phyloP scores from a whole-genome alignment of 2,113 vertebrate genomes.

The Rhinoptilus africanus region DNA sequence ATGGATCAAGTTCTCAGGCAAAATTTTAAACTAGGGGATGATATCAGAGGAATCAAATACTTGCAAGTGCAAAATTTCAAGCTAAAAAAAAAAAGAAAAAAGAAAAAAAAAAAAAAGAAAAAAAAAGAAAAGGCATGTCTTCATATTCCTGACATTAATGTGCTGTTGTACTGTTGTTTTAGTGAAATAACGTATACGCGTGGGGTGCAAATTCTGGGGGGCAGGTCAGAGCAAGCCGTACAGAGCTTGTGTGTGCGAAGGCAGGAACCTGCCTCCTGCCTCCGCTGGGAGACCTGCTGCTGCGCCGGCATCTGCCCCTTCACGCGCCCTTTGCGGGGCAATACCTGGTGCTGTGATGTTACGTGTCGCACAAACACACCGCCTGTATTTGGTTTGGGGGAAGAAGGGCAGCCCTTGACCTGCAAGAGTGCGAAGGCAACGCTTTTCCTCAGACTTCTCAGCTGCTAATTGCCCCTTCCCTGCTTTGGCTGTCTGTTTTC shows the following conservation, averaged over 20 bases:
- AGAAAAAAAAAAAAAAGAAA: too few relatives aligned
- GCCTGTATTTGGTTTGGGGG: too few relatives aligned
- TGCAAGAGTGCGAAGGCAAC: neutral
- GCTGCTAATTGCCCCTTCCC: neutral
- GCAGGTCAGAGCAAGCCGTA: neutral
- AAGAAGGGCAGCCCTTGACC: neutral
- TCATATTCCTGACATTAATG: neutral
- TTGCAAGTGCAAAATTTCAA: neutral
- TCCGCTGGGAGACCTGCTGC: neutral
- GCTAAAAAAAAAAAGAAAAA: too few relatives aligned
- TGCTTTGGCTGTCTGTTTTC: neutral
- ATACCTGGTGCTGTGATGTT: neutral
- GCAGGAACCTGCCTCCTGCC: neutral
- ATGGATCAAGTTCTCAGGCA: neutral
- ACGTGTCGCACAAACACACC: fast-evolving
- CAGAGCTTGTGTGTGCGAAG: fast-evolving
- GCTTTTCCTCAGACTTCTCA: neutral
- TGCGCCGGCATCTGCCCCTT: neutral
- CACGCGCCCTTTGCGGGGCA: fast-evolving
- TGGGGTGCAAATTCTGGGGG: neutral
- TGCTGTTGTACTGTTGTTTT: neutral
- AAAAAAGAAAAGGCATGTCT: fast-evolving
- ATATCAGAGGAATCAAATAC: neutral
- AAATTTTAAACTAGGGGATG: neutral
- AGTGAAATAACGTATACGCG: neutral